Conservation (phyloP, 1,140 invertebrate genomes). For the Pseudomyrmex dendroicus region DNA sequence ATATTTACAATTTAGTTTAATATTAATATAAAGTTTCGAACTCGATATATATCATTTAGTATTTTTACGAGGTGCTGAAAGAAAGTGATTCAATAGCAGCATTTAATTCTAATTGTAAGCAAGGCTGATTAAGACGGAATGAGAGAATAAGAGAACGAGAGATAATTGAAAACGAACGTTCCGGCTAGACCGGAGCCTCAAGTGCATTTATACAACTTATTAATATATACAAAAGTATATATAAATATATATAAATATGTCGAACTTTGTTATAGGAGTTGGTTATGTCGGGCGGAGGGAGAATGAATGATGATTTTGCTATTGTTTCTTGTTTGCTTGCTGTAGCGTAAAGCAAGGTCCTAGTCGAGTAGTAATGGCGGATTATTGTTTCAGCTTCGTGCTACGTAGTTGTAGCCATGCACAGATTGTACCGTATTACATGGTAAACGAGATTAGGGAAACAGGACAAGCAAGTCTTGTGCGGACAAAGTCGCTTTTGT, state of each 20-base stretch:
- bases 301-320: conserved; percentile 24
- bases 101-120: background rate
- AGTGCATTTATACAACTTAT: conserved; percentile 63
- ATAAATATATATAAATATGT: conserved; percentile 57
- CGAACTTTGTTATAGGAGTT: conserved; percentile 38
- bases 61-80: background rate
- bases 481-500: conserved; percentile 24
- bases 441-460: conserved; percentile 43
- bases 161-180: conserved; percentile 41
- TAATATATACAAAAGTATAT: conserved; percentile 38
- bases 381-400: conserved; percentile 65
- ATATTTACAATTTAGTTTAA: background rate
- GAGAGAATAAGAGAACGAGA: conserved; percentile 18
- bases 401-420: conserved; percentile 52
- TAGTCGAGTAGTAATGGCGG: conserved; percentile 43
- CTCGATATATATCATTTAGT: background rate
- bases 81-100: background rate
- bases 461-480: conserved; percentile 2
- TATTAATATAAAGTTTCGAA: background rate
- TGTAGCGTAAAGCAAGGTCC: conserved; percentile 45
- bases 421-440: conserved; percentile 53
- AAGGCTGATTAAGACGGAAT: background rate
- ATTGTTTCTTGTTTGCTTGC: conserved; percentile 60
- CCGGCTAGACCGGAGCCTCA: conserved; percentile 62
- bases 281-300: background rate